Evolutionary conservation across 2,888 invertebrate genomes (phyloP).

Genomic region (Byasa hedistus): DNA sequence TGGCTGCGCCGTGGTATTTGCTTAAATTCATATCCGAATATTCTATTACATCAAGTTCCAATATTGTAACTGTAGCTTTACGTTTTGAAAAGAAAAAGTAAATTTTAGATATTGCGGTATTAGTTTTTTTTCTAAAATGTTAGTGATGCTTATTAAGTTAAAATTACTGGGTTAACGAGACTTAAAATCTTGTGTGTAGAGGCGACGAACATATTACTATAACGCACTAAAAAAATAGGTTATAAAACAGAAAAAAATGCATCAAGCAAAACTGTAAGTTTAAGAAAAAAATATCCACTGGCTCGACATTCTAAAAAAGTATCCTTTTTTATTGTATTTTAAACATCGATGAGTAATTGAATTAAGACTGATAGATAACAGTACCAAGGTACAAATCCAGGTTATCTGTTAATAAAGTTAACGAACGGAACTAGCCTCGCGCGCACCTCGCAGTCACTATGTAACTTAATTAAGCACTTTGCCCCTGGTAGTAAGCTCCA

Average conservation of each 20-base stretch:
- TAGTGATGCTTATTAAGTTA: too few species aligned
- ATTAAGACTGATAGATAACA: neutral
- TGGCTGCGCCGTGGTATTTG: neutral
- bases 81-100: neutral
- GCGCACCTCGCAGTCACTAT: neutral
- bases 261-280: too few species aligned
- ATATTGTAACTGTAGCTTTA: neutral
- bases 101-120: neutral
- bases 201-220: too few species aligned
- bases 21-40: neutral
- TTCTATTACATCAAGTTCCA: neutral
- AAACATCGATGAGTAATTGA: neutral
- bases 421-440: neutral
- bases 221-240: too few species aligned
- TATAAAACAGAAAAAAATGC: too few species aligned
- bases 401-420: slow-evolving; percentile 5
- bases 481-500: slow-evolving; percentile 2
- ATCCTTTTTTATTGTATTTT: neutral
- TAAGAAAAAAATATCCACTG: too few species aligned
- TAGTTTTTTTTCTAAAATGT: neutral
- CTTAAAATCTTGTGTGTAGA: too few species aligned
- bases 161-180: too few species aligned
- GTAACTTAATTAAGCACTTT: slow-evolving; percentile 5
- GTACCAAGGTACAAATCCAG: neutral
- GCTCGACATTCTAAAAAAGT: too few species aligned